phyloP scores from a whole-genome alignment of 2,113 vertebrate genomes.

The Castor canadensis region DNA sequence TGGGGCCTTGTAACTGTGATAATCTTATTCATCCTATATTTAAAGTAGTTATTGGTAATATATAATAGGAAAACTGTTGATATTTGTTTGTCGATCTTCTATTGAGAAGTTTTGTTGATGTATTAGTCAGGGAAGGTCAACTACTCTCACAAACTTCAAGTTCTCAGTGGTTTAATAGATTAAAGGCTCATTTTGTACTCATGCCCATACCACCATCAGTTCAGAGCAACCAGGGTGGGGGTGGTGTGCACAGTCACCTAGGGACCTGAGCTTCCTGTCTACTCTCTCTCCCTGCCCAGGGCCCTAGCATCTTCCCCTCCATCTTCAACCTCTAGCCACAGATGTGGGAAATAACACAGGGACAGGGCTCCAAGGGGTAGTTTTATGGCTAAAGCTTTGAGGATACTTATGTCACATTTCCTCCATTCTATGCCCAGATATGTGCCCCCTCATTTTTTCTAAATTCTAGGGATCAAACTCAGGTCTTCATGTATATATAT shows the following conservation, averaged over 20 bases:
- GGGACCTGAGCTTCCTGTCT: neutral
- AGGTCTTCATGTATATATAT: neutral
- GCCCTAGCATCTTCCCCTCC: neutral
- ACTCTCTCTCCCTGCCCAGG: neutral
- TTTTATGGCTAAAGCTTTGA: neutral
- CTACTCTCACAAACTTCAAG: neutral
- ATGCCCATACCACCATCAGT: neutral
- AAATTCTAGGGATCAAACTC: neutral
- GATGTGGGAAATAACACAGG: neutral
- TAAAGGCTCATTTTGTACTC: neutral
- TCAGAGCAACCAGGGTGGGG: accelerated
- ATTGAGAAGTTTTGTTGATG: neutral
- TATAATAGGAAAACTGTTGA: neutral
- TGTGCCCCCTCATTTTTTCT: too few species aligned
- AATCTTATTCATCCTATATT: neutral
- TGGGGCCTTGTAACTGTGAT: neutral
- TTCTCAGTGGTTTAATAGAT: neutral
- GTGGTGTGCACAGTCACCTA: neutral
- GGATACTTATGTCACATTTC: neutral
- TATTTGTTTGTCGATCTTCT: neutral
- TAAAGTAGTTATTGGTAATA: neutral
- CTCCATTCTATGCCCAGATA: neutral
- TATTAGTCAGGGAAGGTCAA: neutral
- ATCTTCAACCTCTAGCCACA: neutral
- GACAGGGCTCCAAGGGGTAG: neutral